Conservation (phyloP, 2,797 vertebrate genomes). For the Spizella passerina region DNA sequence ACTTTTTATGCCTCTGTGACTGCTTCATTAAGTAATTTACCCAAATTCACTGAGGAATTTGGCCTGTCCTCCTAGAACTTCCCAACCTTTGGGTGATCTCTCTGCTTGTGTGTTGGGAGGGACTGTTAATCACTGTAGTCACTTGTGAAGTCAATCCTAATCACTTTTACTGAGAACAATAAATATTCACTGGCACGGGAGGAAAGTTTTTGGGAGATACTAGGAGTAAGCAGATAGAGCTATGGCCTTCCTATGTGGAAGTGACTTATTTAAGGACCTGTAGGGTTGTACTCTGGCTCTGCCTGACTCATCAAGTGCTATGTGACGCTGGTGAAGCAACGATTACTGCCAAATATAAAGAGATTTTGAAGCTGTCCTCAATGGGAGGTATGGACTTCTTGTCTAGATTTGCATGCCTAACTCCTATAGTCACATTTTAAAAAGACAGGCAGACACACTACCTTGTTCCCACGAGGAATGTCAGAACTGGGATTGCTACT, state of each 20-base stretch:
- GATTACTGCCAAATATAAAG: not conserved
- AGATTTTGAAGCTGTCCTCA: not conserved
- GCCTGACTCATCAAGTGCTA: not conserved
- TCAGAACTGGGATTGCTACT: not conserved
- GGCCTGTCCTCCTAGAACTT: not conserved
- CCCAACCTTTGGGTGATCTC: not conserved
- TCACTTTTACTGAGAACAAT: not conserved
- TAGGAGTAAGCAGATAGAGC: not conserved
- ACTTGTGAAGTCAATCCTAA: not conserved
- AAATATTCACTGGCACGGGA: not conserved
- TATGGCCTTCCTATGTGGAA: not conserved
- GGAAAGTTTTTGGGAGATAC: not conserved
- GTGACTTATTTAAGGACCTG: not conserved
- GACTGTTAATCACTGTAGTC: not conserved
- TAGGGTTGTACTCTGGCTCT: not conserved
- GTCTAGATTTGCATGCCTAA: not conserved
- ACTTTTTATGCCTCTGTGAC: conserved; percentile 1
- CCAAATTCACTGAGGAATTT: not conserved
- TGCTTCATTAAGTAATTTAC: conserved; percentile 30
- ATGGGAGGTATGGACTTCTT: not conserved
- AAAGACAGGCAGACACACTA: not conserved
- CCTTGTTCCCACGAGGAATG: not conserved
- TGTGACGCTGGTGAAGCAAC: not conserved
- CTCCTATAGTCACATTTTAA: not conserved
- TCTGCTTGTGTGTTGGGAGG: not conserved